Base-by-base conservation (phyloP, 1,140 invertebrate genomes). In the Procambarus virginalis region DNA sequence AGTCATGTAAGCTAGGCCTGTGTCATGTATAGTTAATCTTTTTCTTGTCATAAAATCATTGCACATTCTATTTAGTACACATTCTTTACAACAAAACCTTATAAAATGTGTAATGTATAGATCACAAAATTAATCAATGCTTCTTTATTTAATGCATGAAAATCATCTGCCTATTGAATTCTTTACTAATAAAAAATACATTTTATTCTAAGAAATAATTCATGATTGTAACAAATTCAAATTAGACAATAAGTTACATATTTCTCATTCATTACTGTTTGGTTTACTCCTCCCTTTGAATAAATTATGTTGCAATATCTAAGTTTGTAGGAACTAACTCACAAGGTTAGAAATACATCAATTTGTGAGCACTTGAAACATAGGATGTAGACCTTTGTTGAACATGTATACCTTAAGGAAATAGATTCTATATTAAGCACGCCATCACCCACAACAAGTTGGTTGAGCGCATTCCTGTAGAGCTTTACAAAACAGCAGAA, bases 391-490 rank as follows among this genome's bases (percentile, higher is more conserved):
- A 73, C 8, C 64, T 68, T 68, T 9, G n/a, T 55, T 48, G 76
- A n/a, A 46, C 46, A 34, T 68, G 20, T 82, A 64, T 46, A 68
- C 80, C 51, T 68, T 68, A 22, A 64, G 34, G 79, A 64, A 73
- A 73, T 12, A 82, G 51, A 81, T 34, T 82, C 58, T 82, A 22
- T 22, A 82, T 46, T 58, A 45, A 82, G 80, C 80, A 82, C 58
- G 80, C 60, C 60, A 46, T 60, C 79, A 82, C 58, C 51, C 79
- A 81, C n/a, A 55, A 34, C 79, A 82, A 82, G 80, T 34, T 82
- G 80, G 58, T 68, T 46, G 46, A 82, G 58, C 45, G 80, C 55
- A 82, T 82, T 64, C 34, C 17, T 68, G 80, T 82, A 68, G 22
- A 82, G 80, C 80, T 82, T 82, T 17, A 68, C 34, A 68, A 34